Evolutionary conservation across 2,888 invertebrate genomes (phyloP).

Genomic region (Allacma fusca): DNA sequence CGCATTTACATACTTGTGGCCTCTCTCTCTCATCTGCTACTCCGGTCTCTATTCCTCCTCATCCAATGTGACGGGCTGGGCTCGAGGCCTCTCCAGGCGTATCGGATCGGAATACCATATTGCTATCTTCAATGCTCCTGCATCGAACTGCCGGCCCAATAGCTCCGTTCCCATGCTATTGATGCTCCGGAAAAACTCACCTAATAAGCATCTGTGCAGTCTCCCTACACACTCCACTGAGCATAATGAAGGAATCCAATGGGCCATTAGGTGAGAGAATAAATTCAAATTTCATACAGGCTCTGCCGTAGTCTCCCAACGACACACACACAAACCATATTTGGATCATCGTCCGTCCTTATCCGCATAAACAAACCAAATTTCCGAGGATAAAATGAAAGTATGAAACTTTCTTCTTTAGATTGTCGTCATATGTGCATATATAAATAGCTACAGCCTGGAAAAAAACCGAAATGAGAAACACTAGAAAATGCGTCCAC

Average conservation of each 20-base stretch:
- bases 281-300: slow-evolving; percentile 39
- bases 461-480: background rate
- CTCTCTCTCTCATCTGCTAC: slow-evolving; percentile 47
- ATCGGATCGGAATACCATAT: slow-evolving; percentile 39
- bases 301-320: background rate
- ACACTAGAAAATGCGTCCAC: background rate
- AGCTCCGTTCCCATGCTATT: slow-evolving; percentile 26
- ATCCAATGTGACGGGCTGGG: slow-evolving; percentile 34
- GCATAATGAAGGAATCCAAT: slow-evolving; percentile 49
- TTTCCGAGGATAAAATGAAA: slow-evolving; percentile 18
- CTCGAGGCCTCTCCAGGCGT: background rate
- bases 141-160: slow-evolving; percentile 27
- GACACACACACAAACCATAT: slow-evolving; percentile 14
- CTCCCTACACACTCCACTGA: slow-evolving; percentile 23
- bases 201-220: slow-evolving; percentile 48
- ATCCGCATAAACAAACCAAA: slow-evolving; percentile 25
- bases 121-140: slow-evolving; percentile 35
- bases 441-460: slow-evolving; percentile 27
- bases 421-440: slow-evolving; percentile 29
- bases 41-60: slow-evolving; percentile 33
- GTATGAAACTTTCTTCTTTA: slow-evolving; percentile 3
- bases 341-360: slow-evolving; percentile 14
- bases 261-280: slow-evolving; percentile 44
- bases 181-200: slow-evolving; percentile 27
- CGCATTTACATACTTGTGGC: slow-evolving; percentile 54